Percentiles rank a stretch among this genome's conserved stretches.
Conservation (phyloP, 2,797 vertebrate genomes). For the Gambusia yucatana region DNA sequence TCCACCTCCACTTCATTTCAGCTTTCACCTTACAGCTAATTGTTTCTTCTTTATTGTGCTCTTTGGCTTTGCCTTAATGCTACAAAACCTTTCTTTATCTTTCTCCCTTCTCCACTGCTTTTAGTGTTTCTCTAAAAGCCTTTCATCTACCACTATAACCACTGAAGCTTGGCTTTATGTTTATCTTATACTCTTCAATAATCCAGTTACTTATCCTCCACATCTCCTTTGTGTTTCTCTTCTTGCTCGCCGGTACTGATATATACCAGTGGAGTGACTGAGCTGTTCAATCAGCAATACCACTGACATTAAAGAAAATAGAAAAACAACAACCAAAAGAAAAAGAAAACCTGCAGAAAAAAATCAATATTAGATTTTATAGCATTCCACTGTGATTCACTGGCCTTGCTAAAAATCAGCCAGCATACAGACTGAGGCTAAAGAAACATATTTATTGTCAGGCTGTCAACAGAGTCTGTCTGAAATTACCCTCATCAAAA, state of each 20-base stretch:
- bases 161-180: conserved; percentile 6
- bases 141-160: conserved; percentile 13
- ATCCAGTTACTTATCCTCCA: conserved; percentile 24
- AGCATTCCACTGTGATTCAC: conserved; percentile 48
- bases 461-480: conserved; percentile 44
- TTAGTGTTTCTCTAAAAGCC: conserved; percentile 13
- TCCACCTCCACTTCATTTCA: conserved; percentile 24
- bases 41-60: conserved; percentile 15
- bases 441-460: conserved; percentile 58
- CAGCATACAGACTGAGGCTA: conserved; percentile 41
- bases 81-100: background rate
- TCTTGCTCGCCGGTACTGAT: conserved; percentile 52
- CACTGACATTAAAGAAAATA: conserved; percentile 58
- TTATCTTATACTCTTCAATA: conserved; percentile 29
- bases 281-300: conserved; percentile 65
- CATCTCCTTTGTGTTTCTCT: conserved; percentile 33
- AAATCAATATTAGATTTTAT: conserved; percentile 66
- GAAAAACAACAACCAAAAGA: conserved; percentile 34
- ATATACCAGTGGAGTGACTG: conserved; percentile 39
- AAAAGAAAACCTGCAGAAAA: background rate
- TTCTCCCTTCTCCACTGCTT: conserved; percentile 9
- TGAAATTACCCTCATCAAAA: conserved; percentile 58
- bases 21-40: conserved; percentile 28
- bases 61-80: conserved; percentile 11
- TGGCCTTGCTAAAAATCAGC: conserved; percentile 47